Evolutionary conservation across 2,888 invertebrate species (phyloP), one percentile per base, ranked within the genome.

Genomic region (Caenorhabditis sulstoni): DNA sequence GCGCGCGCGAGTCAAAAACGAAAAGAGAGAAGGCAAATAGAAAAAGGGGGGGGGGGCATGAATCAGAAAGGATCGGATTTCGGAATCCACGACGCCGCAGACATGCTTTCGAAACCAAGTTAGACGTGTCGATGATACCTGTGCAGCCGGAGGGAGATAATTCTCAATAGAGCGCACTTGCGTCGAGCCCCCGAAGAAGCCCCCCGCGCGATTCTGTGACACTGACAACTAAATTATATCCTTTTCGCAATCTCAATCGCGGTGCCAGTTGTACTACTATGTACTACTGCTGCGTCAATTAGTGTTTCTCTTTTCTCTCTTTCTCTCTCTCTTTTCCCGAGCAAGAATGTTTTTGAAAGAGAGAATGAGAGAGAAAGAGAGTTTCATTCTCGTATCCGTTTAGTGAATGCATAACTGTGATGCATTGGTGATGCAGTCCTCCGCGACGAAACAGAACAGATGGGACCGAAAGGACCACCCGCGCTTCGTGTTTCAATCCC

Each of bases 331-430:
- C 29, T 23, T 37, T 35, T 61, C 29, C 45, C 20, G 12, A 20
- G 18, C 11, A 20, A 39, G 20, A 68, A 59, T 68, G 68, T 61
- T 68, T 68, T 68, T 68, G 59, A 68, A 68, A 67, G 57, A 47
- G 50, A 20, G 47, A 35, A 5, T 16, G 61, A n/a, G 53, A 52
- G 44, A 53, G 50, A 67, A 55, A 66, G 14, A 45, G 39, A 14
- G 3, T 7, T 9, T 12, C n/a, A n/a, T n/a, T n/a, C n/a, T n/a
- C n/a, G 29, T 20, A 50, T 37, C 22, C 18, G 62, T 44, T 59
- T 45, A 14, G 47, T 18, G 65, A 74, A 74, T 74, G 74, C 74
- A 74, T 74, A 74, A 74, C 65, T 66, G 66, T 74, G 74, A 74
- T 74, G 74, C 74, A 74, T 74, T 74, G 66, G 59, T 66, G 59